A percentile compares a stretch with the other conserved stretches of the same genome.
Conservation (phyloP, 1,140 invertebrate genomes). For the Chrysomallon squamiferum region DNA sequence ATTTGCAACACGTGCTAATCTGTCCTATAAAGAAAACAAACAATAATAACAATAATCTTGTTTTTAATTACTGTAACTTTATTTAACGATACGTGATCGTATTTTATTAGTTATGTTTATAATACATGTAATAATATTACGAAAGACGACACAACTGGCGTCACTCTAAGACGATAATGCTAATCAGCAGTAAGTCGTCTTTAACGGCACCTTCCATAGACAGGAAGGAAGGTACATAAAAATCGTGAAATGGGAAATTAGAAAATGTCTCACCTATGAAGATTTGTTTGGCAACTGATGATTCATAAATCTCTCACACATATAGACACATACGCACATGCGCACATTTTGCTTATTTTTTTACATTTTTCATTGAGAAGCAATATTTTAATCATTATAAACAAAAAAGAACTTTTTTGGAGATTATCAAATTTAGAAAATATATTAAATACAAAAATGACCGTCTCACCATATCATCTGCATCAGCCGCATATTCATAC, state of each 20-base stretch:
- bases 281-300: too few species aligned
- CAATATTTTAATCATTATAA: too few species aligned
- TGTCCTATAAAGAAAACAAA: constrained; percentile 10
- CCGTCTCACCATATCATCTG: constrained; percentile 54
- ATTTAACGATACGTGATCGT: neutral
- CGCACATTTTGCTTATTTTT: too few species aligned
- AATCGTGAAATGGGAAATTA: too few species aligned
- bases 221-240: neutral
- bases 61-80: neutral
- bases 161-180: neutral
- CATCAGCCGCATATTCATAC: constrained; percentile 42
- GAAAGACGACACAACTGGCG: neutral
- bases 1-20: constrained; percentile 6
- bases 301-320: too few species aligned
- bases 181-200: neutral
- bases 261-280: too few species aligned
- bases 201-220: neutral
- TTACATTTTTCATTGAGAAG: too few species aligned
- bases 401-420: too few species aligned
- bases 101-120: neutral
- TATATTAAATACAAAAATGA: too few species aligned
- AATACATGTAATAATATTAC: neutral
- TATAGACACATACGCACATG: too few species aligned
- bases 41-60: neutral
- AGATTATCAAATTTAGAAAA: too few species aligned